These are phyloP conservation scores for Euzophera pinguis DNA, from an alignment of 2,888 invertebrate genomes.

Conservation along the genomic window DNA sequence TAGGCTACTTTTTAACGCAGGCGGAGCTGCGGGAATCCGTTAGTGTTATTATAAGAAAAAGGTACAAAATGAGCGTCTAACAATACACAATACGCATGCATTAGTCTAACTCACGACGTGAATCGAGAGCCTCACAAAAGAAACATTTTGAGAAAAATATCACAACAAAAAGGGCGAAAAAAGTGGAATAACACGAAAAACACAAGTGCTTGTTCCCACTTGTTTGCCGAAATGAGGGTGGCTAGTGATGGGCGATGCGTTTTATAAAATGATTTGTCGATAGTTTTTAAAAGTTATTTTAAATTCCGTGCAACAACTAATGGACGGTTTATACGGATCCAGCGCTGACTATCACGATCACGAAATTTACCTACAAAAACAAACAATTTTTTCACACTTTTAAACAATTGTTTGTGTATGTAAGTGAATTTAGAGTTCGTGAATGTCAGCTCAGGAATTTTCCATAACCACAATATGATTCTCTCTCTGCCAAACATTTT, in stretches of 20 bases:
- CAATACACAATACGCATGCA: neutral
- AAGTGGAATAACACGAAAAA: constrained; percentile 21
- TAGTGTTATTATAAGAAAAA: neutral
- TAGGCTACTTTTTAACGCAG: too few relatives aligned
- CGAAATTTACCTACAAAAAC: too few relatives aligned
- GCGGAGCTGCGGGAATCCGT: too few relatives aligned
- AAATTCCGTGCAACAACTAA: too few relatives aligned
- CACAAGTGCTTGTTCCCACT: constrained; percentile 31
- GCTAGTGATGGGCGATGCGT: neutral
- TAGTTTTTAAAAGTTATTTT: neutral
- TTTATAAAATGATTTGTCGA: neutral
- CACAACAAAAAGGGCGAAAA: constrained; percentile 1
- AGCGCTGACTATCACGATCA: too few relatives aligned
- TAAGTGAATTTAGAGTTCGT: too few relatives aligned
- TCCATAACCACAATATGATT: too few relatives aligned
- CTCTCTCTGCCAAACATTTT: too few relatives aligned
- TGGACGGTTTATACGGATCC: too few relatives aligned
- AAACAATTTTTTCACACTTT: too few relatives aligned
- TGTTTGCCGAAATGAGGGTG: constrained; percentile 23
- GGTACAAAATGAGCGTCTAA: neutral
- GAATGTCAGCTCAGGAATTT: too few relatives aligned
- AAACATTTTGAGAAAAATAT: constrained; percentile 2
- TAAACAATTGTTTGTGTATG: too few relatives aligned
- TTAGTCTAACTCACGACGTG: constrained; percentile 7
- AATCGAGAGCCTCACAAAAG: constrained; percentile 1